Evolutionary conservation across 2,888 invertebrate genomes (phyloP).

Genomic region (Agelastica alni): DNA sequence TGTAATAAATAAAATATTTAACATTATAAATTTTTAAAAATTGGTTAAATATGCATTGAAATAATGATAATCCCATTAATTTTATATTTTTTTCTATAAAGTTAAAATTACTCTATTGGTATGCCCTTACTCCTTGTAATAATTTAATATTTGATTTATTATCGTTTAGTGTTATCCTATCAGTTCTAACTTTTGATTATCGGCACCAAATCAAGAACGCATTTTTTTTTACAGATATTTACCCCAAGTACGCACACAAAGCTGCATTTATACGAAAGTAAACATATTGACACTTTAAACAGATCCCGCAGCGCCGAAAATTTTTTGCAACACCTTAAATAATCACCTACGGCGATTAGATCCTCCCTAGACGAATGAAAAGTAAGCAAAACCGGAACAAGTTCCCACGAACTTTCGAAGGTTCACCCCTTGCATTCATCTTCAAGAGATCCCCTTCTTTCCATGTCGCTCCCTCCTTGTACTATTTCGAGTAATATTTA

Average conservation of each 20-base stretch:
- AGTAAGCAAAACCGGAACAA: slow-evolving; percentile 25
- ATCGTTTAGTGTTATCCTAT: no score
- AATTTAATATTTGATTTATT: no score
- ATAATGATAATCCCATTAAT: no score
- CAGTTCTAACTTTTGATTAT: no score
- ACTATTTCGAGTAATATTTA: slow-evolving; percentile 38
- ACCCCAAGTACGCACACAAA: slow-evolving; percentile 6
- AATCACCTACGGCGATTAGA: slow-evolving; percentile 13
- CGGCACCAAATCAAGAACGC: no score
- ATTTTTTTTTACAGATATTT: no score
- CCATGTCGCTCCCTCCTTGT: slow-evolving; percentile 37
- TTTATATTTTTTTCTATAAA: no score
- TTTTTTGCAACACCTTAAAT: slow-evolving; percentile 17
- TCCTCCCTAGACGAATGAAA: slow-evolving; percentile 26
- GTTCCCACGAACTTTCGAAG: slow-evolving; percentile 28
- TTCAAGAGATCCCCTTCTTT: slow-evolving; percentile 32
- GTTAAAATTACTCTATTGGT: no score
- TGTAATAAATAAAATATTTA: no score
- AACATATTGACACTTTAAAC: slow-evolving; percentile 29
- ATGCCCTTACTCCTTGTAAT: no score
- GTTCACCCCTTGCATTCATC: slow-evolving; percentile 22
- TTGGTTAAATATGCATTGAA: no score
- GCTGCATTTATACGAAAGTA: slow-evolving; percentile 21
- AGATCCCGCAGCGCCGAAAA: slow-evolving; percentile 24
- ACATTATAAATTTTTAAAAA: no score